Conservation (phyloP, 2,797 vertebrate species). For the Tokudaia tokunoshimensis region DNA sequence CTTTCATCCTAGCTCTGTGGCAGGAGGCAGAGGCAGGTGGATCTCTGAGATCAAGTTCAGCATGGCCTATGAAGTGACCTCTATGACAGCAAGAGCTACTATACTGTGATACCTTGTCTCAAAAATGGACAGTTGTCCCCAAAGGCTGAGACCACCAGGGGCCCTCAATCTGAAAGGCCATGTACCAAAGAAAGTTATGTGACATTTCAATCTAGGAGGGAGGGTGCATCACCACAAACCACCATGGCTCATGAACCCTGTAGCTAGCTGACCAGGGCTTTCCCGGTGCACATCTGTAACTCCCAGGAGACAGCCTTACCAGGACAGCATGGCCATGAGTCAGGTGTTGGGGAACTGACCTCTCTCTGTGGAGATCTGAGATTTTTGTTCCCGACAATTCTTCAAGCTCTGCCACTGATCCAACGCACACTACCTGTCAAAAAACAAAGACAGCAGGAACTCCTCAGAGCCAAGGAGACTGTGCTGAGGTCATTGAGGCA, state of each 20-base stretch:
- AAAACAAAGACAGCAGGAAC: constrained; percentile 50
- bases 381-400: constrained; percentile 93
- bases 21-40: background rate
- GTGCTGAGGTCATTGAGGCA: background rate
- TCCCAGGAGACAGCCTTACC: background rate
- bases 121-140: background rate
- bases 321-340: background rate
- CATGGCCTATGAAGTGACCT: background rate
- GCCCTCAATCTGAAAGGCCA: background rate
- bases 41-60: background rate
- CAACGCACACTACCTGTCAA: constrained; percentile 95
- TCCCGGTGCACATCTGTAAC: background rate
- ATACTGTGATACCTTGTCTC: background rate
- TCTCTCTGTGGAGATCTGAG: constrained; percentile 97
- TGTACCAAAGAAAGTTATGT: background rate
- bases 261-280: background rate
- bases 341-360: constrained; percentile 88
- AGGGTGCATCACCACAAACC: background rate
- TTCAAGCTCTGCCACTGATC: constrained; percentile 95
- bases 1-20: background rate
- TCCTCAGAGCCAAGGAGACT: background rate
- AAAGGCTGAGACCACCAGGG: background rate
- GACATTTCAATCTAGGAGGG: background rate
- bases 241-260: background rate
- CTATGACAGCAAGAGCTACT: background rate